A percentile compares a stretch with the other conserved stretches of the same genome.
These are phyloP conservation scores for Brachionus calyciflorus DNA, from an alignment of 1,140 invertebrate species.

Conservation along the genomic window DNA sequence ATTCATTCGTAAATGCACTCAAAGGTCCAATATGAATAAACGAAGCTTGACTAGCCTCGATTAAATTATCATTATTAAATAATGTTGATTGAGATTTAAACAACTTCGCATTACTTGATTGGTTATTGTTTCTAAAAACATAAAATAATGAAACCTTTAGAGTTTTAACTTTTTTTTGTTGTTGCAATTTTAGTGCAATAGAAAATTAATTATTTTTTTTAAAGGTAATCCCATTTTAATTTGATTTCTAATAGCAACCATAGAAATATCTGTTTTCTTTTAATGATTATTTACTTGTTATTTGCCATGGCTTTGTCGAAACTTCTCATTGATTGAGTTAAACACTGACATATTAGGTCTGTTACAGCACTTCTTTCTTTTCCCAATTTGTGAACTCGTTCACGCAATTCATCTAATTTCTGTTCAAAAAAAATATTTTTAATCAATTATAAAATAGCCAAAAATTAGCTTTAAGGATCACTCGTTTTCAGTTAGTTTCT, in stretches of 20 bases:
- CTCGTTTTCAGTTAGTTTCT: too few relatives aligned
- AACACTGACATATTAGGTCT: conserved; percentile 53
- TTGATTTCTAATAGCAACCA: neutral
- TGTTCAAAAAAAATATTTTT: neutral
- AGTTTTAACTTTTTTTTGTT: neutral
- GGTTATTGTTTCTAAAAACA: neutral
- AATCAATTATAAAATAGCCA: neutral
- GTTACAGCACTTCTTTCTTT: conserved; percentile 57
- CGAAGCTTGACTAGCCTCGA: conserved; percentile 49
- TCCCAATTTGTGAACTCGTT: conserved; percentile 52
- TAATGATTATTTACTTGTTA: neutral
- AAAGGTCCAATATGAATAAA: conserved; percentile 52
- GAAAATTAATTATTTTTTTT: neutral
- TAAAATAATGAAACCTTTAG: neutral
- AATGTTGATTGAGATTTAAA: conserved; percentile 47
- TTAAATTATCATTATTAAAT: conserved; percentile 46
- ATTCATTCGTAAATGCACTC: conserved; percentile 58
- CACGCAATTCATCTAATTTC: conserved; percentile 53
- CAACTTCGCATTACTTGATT: conserved; percentile 35
- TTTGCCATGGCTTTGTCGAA: conserved; percentile 16
- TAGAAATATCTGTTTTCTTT: neutral
- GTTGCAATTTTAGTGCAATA: neutral
- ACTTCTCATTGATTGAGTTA: conserved; percentile 43
- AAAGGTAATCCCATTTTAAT: too few relatives aligned
- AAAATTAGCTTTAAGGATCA: too few relatives aligned